phyloP scores from a whole-genome alignment of 1,140 invertebrate species.

The Pararge aegeria region DNA sequence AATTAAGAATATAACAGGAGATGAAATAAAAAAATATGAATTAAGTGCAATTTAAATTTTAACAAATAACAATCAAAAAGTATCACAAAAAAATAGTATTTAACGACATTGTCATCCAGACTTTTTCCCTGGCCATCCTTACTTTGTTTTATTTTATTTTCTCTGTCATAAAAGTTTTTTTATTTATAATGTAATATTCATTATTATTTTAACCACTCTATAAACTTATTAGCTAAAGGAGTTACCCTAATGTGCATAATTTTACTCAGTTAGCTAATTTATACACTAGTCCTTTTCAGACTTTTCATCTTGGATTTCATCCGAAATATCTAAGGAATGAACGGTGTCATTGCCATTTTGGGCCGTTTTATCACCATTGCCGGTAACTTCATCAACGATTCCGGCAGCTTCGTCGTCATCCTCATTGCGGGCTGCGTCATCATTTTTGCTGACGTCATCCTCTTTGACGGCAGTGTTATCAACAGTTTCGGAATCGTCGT shows the following conservation, averaged over 20 bases:
- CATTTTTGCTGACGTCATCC: not conserved
- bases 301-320: constrained; percentile 14
- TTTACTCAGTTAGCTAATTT: not conserved
- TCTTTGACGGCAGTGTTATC: not conserved
- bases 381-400: not conserved
- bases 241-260: constrained; percentile 8
- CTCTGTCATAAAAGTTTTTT: not conserved
- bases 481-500: constrained; percentile 36
- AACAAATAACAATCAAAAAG: constrained; percentile 1
- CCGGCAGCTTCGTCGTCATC: constrained; percentile 27
- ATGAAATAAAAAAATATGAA: not conserved
- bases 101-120: too few relatives aligned
- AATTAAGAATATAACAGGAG: not conserved
- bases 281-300: constrained; percentile 11
- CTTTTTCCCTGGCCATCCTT: too few relatives aligned
- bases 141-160: too few relatives aligned
- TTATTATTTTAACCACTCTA: constrained; percentile 5
- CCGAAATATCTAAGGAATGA: constrained; percentile 36
- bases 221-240: constrained; percentile 7
- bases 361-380: not conserved
- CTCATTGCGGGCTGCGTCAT: not conserved
- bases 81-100: too few relatives aligned
- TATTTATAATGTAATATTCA: not conserved
- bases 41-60: not conserved
- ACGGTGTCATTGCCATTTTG: constrained; percentile 10